phyloP scores from a whole-genome alignment of 2,113 vertebrate genomes.

The Promerops cafer region DNA sequence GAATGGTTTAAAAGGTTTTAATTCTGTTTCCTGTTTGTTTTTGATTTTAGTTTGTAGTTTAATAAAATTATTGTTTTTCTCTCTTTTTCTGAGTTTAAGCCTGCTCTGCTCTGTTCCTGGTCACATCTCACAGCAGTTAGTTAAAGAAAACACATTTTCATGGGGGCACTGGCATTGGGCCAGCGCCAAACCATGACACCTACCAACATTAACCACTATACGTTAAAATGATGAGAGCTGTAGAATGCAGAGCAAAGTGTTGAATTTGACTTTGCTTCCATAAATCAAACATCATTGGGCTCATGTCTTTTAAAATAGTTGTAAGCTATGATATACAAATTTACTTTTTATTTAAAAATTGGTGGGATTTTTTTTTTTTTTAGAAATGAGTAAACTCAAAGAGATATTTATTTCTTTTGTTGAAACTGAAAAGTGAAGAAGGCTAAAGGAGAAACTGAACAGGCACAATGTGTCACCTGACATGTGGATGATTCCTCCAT shows the following conservation, averaged over 20 bases:
- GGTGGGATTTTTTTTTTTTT: not conserved
- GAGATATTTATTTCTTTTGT: not conserved
- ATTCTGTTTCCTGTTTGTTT: no score
- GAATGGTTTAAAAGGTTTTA: no score
- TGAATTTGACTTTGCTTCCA: not conserved
- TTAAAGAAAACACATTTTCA: no score
- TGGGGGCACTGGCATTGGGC: no score
- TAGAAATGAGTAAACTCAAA: not conserved
- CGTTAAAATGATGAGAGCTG: not conserved
- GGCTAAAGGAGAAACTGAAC: not conserved
- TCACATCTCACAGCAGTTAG: no score
- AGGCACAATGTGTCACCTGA: not conserved
- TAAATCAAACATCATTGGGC: not conserved
- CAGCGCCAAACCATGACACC: no score
- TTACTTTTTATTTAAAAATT: not conserved
- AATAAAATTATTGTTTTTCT: no score
- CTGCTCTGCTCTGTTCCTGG: no score
- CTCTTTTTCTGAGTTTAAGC: no score
- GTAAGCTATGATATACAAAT: not conserved
- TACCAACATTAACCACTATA: not conserved
- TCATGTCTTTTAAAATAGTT: not conserved
- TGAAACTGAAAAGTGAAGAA: not conserved
- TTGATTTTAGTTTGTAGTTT: no score
- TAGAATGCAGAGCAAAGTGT: not conserved
- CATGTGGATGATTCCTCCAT: not conserved